These are phyloP conservation scores for Teleogryllus occipitalis DNA, from an alignment of 1,140 invertebrate species.

Conservation along the genomic window DNA sequence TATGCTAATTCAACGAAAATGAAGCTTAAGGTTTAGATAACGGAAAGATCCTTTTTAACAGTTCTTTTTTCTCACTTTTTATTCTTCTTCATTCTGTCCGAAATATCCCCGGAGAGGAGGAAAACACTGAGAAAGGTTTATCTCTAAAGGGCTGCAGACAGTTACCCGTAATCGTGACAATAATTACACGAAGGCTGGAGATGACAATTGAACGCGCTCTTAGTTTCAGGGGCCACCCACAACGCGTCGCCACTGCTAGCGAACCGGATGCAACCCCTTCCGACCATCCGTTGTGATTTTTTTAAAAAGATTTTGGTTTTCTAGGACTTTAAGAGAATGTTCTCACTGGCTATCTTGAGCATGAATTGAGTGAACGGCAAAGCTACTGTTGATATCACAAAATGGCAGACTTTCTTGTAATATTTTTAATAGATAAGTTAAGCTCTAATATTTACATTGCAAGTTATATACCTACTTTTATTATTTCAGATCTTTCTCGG, in stretches of 20 bases:
- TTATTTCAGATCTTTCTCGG: too few species aligned
- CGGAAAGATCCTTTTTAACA: background rate
- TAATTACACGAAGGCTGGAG: background rate
- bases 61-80: background rate
- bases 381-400: too few species aligned
- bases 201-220: background rate
- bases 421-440: too few species aligned
- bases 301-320: too few species aligned
- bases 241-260: background rate
- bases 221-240: background rate
- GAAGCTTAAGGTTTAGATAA: background rate
- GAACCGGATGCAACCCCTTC: background rate
- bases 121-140: background rate
- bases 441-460: too few species aligned
- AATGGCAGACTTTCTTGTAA: too few species aligned
- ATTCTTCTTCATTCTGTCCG: background rate
- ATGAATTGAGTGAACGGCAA: too few species aligned
- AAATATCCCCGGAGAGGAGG: background rate
- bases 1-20: conserved; percentile 1
- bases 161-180: background rate
- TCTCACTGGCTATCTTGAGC: too few species aligned
- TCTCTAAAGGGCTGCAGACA: background rate
- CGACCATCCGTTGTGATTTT: too few species aligned
- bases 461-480: too few species aligned
- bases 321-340: too few species aligned